phyloP scores from a whole-genome alignment of 2,888 invertebrate species.

The Arrhopalites spinosus region DNA sequence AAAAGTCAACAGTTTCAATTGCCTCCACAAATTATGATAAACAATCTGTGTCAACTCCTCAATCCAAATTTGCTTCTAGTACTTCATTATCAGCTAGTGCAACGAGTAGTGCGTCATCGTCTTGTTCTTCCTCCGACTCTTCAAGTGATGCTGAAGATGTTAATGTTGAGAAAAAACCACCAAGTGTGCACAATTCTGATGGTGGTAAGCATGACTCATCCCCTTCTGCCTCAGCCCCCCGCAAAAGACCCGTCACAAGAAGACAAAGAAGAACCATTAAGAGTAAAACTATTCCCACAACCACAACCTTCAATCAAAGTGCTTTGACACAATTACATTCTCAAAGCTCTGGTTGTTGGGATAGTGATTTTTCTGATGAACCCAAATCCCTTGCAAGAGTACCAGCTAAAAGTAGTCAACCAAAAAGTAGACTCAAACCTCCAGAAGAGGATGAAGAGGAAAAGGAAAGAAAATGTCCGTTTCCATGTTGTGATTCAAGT shows the following conservation, averaged over 20 bases:
- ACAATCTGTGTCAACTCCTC: neutral
- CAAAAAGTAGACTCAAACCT: slow-evolving; percentile 41
- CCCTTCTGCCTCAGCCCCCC: slow-evolving; percentile 4
- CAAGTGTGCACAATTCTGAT: neutral
- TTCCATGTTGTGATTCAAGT: slow-evolving; percentile 82
- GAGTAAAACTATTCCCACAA: slow-evolving; percentile 55
- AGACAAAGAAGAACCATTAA: slow-evolving; percentile 48
- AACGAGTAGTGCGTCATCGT: slow-evolving; percentile 19
- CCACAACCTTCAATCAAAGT: slow-evolving; percentile 52
- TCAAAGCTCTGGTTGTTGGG: slow-evolving; percentile 35
- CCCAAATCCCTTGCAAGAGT: slow-evolving; percentile 43
- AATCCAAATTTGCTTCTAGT: slow-evolving; percentile 8
- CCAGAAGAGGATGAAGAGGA: slow-evolving; percentile 53
- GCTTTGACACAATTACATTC: slow-evolving; percentile 21
- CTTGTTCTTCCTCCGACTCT: slow-evolving; percentile 26
- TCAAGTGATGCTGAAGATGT: slow-evolving; percentile 20
- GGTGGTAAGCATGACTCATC: slow-evolving; percentile 28
- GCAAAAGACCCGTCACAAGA: slow-evolving; percentile 50
- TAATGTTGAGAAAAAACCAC: neutral
- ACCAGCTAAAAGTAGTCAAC: slow-evolving; percentile 52
- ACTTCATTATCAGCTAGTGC: slow-evolving; percentile 14
- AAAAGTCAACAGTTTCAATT: neutral
- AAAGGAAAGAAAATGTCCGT: slow-evolving; percentile 78
- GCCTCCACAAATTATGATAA: neutral
- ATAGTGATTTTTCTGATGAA: slow-evolving; percentile 49